A percentile compares a stretch with the other conserved stretches of the same genome.
phyloP scores from a whole-genome alignment of 2,113 vertebrate genomes.

The Crypturellus undulatus region DNA sequence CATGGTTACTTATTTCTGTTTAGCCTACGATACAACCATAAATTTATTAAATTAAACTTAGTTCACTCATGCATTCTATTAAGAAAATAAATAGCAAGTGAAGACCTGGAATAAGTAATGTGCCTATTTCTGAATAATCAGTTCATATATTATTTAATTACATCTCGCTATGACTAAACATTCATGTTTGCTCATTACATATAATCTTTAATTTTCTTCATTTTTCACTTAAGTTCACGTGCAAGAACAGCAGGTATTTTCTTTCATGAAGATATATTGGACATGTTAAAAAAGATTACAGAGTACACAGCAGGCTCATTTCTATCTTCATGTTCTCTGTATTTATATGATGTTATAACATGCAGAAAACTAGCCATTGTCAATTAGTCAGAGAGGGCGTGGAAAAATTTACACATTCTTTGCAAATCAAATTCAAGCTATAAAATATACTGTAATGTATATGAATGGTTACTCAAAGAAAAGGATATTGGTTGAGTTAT shows the following conservation, averaged over 20 bases:
- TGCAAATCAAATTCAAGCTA: background rate
- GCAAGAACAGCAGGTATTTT: background rate
- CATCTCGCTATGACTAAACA: background rate
- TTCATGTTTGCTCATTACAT: background rate
- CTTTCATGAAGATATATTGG: background rate
- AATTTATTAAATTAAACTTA: background rate
- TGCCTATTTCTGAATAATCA: conserved; percentile 14
- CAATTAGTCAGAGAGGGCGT: background rate
- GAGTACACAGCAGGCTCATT: background rate
- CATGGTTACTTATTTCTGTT: background rate
- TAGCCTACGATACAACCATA: background rate
- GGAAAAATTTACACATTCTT: background rate
- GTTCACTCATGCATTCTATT: background rate
- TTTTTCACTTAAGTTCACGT: background rate
- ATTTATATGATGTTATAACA: background rate
- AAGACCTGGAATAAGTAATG: conserved; percentile 36
- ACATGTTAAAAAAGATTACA: background rate
- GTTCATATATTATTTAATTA: conserved; percentile 37
- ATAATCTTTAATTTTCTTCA: background rate
- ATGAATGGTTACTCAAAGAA: background rate
- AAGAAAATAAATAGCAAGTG: background rate
- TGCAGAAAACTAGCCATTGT: background rate
- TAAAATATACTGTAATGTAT: background rate
- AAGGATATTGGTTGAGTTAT: background rate
- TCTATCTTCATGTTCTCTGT: background rate